Percentiles rank a stretch among this genome's conserved stretches.
Conservation (phyloP, 2,113 vertebrate genomes). For the Grantiella picta region DNA sequence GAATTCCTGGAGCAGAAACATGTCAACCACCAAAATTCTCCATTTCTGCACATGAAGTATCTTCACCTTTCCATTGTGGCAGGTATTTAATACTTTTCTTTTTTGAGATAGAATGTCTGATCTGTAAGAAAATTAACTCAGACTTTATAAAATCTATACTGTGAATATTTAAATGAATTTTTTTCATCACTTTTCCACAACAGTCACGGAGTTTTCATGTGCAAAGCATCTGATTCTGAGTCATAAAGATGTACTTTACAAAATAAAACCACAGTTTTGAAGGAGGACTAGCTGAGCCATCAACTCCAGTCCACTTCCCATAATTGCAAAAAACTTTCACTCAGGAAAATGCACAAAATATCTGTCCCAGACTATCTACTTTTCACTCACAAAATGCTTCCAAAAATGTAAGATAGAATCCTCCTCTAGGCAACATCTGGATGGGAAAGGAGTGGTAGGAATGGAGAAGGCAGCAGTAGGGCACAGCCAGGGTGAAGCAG, state of each 20-base stretch:
- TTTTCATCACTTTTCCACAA: neutral
- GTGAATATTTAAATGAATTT: neutral
- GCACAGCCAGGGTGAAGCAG: rapidly evolving
- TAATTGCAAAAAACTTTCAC: rapidly evolving
- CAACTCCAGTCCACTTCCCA: neutral
- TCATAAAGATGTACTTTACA: neutral
- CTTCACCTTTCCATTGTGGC: neutral
- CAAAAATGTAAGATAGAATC: neutral
- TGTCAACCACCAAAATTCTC: neutral
- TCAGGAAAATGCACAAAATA: neutral
- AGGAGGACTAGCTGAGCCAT: neutral
- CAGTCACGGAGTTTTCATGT: neutral
- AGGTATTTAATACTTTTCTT: neutral
- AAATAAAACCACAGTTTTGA: neutral
- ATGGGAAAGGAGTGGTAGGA: neutral
- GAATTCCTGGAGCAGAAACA: neutral
- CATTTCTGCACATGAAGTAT: neutral
- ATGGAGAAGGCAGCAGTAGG: neutral
- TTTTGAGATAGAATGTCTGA: neutral
- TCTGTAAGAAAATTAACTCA: neutral
- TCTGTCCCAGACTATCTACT: neutral
- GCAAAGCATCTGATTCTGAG: conserved; percentile 13
- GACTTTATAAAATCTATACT: neutral
- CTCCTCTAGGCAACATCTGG: neutral
- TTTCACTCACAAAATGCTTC: neutral